Evolutionary conservation across 2,888 invertebrate species (phyloP).

Genomic region (Drosophila antonietae): DNA sequence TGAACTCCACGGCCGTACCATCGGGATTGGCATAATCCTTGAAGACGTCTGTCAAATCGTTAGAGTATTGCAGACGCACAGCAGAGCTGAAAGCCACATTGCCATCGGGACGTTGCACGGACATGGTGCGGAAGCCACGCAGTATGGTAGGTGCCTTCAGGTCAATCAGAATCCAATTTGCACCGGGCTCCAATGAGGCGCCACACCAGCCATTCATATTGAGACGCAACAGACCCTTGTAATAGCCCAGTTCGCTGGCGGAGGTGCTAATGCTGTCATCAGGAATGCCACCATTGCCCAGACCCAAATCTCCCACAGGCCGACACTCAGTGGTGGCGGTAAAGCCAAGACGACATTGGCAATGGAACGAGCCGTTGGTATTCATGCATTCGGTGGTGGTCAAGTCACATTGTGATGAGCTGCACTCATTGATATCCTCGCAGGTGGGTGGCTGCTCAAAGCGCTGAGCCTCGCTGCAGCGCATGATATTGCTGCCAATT

Average conservation of each 20-base stretch:
- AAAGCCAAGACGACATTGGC: conserved; percentile 94
- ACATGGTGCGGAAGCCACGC: conserved; percentile 95
- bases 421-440: conserved; percentile 96
- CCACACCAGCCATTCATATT: conserved; percentile 97
- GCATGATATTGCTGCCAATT: conserved; percentile 92
- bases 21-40: conserved; percentile 97
- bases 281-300: conserved; percentile 92
- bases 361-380: conserved; percentile 94
- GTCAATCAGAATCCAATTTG: conserved; percentile 95
- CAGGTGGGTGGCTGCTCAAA: conserved; percentile 94
- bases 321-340: conserved; percentile 94
- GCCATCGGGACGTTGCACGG: conserved; percentile 92
- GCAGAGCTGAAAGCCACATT: conserved; percentile 95
- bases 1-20: conserved; percentile 96
- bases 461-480: conserved; percentile 93
- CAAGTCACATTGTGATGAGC: conserved; percentile 94
- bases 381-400: conserved; percentile 96
- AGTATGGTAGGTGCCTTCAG: conserved; percentile 94
- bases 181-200: conserved; percentile 92
- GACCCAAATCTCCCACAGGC: conserved; percentile 94
- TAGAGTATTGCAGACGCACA: conserved; percentile 93
- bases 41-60: conserved; percentile 94
- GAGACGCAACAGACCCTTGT: conserved; percentile 92
- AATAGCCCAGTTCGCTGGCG: conserved; percentile 91
- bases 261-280: conserved; percentile 95